Percentiles rank a stretch among this genome's conserved stretches.
These are phyloP conservation scores for Latrodectus hesperus DNA, from an alignment of 2,888 invertebrate species.

Conservation along the genomic window DNA sequence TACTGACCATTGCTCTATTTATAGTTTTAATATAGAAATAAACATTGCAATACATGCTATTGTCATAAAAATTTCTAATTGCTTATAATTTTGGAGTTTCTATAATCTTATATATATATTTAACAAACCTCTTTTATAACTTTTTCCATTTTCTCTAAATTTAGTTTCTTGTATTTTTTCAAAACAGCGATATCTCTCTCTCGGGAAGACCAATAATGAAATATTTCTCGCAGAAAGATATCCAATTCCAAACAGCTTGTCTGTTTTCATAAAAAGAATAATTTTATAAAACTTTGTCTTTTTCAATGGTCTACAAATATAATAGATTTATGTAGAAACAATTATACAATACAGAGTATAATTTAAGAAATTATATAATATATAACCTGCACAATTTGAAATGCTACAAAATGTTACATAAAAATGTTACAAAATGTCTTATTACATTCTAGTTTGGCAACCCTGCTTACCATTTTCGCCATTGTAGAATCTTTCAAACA, in stretches of 20 bases:
- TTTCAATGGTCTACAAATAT: neutral
- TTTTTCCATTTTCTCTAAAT: conserved; percentile 45
- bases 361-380: no score
- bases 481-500: no score
- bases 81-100: neutral
- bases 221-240: conserved; percentile 13
- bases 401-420: no score
- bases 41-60: neutral
- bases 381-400: no score
- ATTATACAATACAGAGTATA: no score
- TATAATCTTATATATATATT: neutral
- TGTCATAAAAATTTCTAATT: neutral
- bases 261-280: conserved; percentile 2
- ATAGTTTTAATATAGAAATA: no score
- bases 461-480: no score
- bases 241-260: conserved; percentile 6
- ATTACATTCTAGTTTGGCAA: no score
- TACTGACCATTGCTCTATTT: no score
- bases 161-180: conserved; percentile 38
- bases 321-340: no score
- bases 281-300: neutral
- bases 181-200: conserved; percentile 37
- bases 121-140: conserved; percentile 24
- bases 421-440: no score
- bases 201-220: conserved; percentile 20